phyloP scores from a whole-genome alignment of 2,888 invertebrate genomes.

The Microplitis deprimator region DNA sequence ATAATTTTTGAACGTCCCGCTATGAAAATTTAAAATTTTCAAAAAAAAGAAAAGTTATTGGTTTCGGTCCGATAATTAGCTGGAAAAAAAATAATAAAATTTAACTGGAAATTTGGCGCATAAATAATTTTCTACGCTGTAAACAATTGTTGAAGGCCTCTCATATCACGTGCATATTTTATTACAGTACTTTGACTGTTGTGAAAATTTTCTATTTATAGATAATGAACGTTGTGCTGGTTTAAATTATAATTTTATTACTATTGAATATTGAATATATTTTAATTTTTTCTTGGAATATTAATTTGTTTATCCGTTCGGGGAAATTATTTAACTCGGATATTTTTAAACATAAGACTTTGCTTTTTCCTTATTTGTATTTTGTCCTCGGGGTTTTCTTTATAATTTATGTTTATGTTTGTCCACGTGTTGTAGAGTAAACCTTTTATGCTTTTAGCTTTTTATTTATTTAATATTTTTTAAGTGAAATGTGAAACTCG shows the following conservation, averaged over 20 bases:
- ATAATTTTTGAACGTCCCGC: too few species aligned
- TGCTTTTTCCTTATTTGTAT: constrained; percentile 5
- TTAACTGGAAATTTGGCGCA: neutral
- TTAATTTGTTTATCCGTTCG: neutral
- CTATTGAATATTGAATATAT: neutral
- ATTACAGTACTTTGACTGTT: neutral
- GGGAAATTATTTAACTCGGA: neutral
- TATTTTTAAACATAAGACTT: neutral
- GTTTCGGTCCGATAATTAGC: too few species aligned
- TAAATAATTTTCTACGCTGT: neutral
- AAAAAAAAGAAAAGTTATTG: too few species aligned
- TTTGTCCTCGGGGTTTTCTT: neutral
- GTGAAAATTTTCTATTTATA: neutral
- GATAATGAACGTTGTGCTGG: neutral
- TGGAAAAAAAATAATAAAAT: neutral
- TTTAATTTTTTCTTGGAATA: neutral
- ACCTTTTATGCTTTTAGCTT: neutral
- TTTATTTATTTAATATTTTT: constrained; percentile 18
- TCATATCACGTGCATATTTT: neutral
- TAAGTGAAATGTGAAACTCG: constrained; percentile 50
- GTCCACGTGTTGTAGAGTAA: neutral
- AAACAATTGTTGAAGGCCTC: neutral
- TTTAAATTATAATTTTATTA: neutral
- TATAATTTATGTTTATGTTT: neutral
- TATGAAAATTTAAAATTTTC: too few species aligned